Conservation (phyloP, 2,888 invertebrate species). For the Amorpha juglandis region DNA sequence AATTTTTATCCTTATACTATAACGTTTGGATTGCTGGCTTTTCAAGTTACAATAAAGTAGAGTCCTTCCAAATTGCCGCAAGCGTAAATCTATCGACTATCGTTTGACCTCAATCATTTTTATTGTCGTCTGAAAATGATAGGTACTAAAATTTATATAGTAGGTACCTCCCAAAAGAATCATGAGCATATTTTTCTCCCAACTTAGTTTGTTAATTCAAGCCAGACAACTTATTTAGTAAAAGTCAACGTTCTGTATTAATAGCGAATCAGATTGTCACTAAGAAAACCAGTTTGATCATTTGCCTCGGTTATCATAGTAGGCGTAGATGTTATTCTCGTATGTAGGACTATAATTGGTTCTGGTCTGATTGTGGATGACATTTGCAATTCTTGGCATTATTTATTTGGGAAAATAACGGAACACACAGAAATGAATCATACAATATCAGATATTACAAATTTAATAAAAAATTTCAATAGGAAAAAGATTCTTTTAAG, state of each 20-base stretch:
- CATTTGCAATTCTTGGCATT: conserved; percentile 3
- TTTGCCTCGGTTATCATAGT: not conserved
- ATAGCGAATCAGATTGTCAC: not conserved
- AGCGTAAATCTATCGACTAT: not conserved
- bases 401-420: not conserved
- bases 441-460: too few relatives aligned
- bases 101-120: not conserved
- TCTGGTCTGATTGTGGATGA: not conserved
- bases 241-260: not conserved
- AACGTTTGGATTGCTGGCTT: not conserved
- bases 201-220: not conserved
- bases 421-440: not conserved
- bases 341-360: conserved; percentile 17
- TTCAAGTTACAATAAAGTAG: not conserved
- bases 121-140: not conserved
- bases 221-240: not conserved
- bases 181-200: not conserved
- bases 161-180: not conserved
- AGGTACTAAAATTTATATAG: not conserved
- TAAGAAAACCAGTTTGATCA: conserved; percentile 14
- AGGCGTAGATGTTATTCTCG: conserved; percentile 15
- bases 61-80: not conserved
- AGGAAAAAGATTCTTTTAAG: too few relatives aligned
- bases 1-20: not conserved
- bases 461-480: too few relatives aligned